phyloP scores from a whole-genome alignment of 2,888 invertebrate genomes.

The Eupithecia inturbata region DNA sequence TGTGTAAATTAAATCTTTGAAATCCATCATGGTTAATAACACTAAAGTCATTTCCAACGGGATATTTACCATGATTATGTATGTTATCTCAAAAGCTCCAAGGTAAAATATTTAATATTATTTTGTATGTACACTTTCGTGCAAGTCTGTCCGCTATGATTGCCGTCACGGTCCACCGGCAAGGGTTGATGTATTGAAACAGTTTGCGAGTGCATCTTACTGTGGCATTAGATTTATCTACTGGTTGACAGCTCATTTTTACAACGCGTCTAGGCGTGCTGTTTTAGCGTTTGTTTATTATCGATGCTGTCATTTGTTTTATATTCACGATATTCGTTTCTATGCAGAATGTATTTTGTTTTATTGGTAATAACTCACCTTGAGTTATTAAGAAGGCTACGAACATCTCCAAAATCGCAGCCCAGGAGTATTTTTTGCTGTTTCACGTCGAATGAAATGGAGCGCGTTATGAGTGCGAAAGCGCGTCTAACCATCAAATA shows the following conservation, averaged over 20 bases:
- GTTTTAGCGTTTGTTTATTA: neutral
- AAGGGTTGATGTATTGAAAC: constrained; percentile 78
- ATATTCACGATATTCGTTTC: neutral
- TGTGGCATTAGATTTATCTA: constrained; percentile 71
- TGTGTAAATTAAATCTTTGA: too few relatives aligned
- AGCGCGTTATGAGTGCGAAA: too few relatives aligned
- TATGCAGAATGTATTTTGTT: neutral
- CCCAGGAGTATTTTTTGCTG: too few relatives aligned
- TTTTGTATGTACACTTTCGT: constrained; percentile 35
- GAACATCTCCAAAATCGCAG: too few relatives aligned
- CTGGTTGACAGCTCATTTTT: constrained; percentile 74
- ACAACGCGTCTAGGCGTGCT: constrained; percentile 51
- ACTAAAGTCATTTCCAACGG: too few relatives aligned
- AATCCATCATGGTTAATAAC: too few relatives aligned
- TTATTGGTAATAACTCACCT: neutral
- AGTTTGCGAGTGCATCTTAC: constrained; percentile 64
- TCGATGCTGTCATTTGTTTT: neutral
- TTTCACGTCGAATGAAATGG: too few relatives aligned
- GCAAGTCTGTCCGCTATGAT: constrained; percentile 51
- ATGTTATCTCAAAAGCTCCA: neutral
- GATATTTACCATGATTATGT: neutral
- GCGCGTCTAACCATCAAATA: too few relatives aligned
- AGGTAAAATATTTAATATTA: neutral
- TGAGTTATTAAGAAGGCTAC: neutral
- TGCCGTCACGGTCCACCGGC: constrained; percentile 68